Percentiles rank a stretch among this genome's conserved stretches.
These are phyloP conservation scores for Catharus ustulatus DNA, from an alignment of 2,797 vertebrate genomes.

Conservation along the genomic window DNA sequence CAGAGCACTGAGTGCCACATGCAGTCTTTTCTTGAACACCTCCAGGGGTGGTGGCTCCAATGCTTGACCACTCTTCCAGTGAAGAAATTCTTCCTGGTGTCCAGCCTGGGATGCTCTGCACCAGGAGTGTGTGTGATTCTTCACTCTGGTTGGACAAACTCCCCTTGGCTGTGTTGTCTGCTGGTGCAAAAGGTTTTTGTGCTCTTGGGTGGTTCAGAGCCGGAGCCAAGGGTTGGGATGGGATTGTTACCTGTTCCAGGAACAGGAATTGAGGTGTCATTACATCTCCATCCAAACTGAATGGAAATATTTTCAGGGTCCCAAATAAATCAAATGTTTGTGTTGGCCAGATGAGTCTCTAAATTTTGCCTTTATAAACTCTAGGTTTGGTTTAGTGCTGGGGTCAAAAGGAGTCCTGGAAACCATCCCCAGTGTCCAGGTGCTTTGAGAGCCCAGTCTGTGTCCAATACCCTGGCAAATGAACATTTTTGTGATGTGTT, in stretches of 20 bases:
- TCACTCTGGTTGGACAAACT: not conserved
- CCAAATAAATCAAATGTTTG: not conserved
- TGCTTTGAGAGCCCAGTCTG: not conserved
- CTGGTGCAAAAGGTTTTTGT: not conserved
- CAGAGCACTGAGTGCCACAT: not conserved
- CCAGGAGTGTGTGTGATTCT: not conserved
- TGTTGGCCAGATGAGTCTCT: not conserved
- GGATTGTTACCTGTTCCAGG: not conserved
- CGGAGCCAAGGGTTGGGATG: not conserved
- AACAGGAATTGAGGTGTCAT: not conserved
- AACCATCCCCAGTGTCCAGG: rapidly evolving
- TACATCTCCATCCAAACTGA: not conserved
- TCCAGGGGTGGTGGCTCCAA: not conserved
- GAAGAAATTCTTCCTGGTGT: not conserved
- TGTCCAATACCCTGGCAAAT: not conserved
- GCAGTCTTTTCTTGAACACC: not conserved
- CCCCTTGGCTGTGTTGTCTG: not conserved
- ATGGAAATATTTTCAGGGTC: not conserved
- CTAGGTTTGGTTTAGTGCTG: not conserved
- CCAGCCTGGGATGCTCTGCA: not conserved
- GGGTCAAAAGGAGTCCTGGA: not conserved
- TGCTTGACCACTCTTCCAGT: not conserved
- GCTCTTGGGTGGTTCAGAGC: not conserved
- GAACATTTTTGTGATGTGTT: not conserved
- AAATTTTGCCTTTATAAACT: not conserved